phyloP scores from a whole-genome alignment of 2,113 vertebrate genomes.

The Pseudopipra pipra region DNA sequence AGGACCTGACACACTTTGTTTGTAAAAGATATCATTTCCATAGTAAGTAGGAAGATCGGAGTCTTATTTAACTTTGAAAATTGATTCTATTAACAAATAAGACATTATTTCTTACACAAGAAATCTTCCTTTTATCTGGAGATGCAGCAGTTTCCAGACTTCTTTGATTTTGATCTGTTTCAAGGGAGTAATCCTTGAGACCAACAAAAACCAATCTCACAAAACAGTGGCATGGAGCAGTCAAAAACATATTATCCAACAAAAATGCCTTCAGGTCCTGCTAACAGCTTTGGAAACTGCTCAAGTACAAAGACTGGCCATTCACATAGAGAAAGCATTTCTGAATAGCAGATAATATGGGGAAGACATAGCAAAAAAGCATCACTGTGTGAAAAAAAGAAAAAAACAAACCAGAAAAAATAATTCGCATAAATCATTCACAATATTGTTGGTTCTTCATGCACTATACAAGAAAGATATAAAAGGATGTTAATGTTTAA shows the following conservation, averaged over 20 bases:
- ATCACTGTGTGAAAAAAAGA: neutral
- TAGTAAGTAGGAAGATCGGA: neutral
- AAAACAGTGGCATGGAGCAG: neutral
- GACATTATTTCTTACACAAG: neutral
- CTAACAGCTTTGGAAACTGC: neutral
- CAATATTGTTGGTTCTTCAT: neutral
- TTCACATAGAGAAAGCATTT: neutral
- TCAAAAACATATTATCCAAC: neutral
- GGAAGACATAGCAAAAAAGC: neutral
- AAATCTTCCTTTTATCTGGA: neutral
- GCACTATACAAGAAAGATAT: neutral
- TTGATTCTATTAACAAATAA: neutral
- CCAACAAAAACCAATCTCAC: neutral
- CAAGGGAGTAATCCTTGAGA: neutral
- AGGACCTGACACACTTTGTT: neutral
- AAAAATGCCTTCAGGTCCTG: neutral
- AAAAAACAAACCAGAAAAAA: neutral
- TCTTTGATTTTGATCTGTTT: neutral
- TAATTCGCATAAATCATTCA: neutral
- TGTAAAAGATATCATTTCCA: neutral
- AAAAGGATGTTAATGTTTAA: neutral
- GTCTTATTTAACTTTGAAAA: conserved; percentile 12
- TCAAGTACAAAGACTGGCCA: neutral
- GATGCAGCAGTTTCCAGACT: neutral
- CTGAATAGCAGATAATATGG: neutral